These are phyloP conservation scores for Chesias legatella DNA, from an alignment of 2,888 invertebrate species.

Conservation along the genomic window DNA sequence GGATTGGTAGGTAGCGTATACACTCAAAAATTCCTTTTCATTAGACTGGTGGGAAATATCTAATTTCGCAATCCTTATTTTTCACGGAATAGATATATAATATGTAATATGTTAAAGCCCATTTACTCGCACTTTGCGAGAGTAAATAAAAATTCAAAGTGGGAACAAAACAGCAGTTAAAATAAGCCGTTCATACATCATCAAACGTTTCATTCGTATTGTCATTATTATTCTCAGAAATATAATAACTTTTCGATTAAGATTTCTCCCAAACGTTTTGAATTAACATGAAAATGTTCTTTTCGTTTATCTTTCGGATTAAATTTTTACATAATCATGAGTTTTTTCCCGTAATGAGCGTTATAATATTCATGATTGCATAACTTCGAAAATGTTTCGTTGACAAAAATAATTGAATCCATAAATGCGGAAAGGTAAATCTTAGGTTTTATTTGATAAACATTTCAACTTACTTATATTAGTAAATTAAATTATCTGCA, in stretches of 20 bases:
- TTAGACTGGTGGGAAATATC: no score
- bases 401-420: slow-evolving; percentile 19
- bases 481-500: no score
- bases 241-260: slow-evolving; percentile 49
- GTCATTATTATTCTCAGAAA: slow-evolving; percentile 6
- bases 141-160: no score
- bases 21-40: no score
- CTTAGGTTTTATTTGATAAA: slow-evolving; percentile 8
- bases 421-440: slow-evolving; percentile 18
- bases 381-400: slow-evolving; percentile 17
- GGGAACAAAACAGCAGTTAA: no score
- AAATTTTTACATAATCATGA: slow-evolving; percentile 43
- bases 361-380: slow-evolving; percentile 37
- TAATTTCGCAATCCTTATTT: no score
- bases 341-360: slow-evolving; percentile 37
- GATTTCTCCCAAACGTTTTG: slow-evolving; percentile 40
- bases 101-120: no score
- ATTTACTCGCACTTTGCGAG: no score
- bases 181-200: no score
- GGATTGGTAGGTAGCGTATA: no score
- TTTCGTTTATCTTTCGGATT: slow-evolving; percentile 45
- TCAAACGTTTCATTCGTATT: not conserved
- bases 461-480: no score
- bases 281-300: slow-evolving; percentile 54
- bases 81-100: no score